These are phyloP conservation scores for Platysteira castanea DNA, from an alignment of 2,113 vertebrate genomes.

Conservation along the genomic window DNA sequence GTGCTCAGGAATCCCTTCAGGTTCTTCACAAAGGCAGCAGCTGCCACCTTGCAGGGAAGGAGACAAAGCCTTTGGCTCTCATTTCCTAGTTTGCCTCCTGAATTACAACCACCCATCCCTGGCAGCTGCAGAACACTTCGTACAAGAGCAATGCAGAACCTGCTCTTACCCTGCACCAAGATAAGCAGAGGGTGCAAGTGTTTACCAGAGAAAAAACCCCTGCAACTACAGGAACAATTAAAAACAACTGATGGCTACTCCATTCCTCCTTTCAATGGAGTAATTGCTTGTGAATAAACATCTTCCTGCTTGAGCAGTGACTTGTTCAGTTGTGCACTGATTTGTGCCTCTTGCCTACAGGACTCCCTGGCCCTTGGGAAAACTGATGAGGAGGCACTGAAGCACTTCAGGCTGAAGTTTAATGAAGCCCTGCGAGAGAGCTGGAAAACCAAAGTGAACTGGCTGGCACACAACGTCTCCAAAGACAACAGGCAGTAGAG, in stretches of 20 bases:
- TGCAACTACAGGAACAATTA: neutral
- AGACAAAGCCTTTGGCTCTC: neutral
- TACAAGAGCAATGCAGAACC: neutral
- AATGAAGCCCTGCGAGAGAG: slow-evolving; percentile 95
- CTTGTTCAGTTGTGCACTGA: neutral
- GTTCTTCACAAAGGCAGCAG: neutral
- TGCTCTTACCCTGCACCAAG: neutral
- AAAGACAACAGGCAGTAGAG: slow-evolving; percentile 90
- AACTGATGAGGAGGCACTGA: slow-evolving; percentile 91
- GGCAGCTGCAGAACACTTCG: neutral
- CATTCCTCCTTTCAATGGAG: neutral
- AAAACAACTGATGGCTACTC: neutral
- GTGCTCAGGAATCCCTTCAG: neutral
- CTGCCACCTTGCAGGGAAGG: neutral
- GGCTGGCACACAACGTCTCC: slow-evolving; percentile 95
- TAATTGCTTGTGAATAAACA: neutral
- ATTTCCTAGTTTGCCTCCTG: neutral
- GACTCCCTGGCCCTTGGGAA: slow-evolving; percentile 93
- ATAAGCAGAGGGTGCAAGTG: neutral
- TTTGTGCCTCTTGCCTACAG: slow-evolving; percentile 61
- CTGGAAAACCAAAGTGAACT: slow-evolving; percentile 99
- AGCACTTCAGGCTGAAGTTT: slow-evolving; percentile 96
- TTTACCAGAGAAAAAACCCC: neutral
- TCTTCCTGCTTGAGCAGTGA: neutral
- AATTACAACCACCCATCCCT: too few relatives aligned